Evolutionary conservation across 2,888 invertebrate genomes (phyloP).

Genomic region (Altica lythri): DNA sequence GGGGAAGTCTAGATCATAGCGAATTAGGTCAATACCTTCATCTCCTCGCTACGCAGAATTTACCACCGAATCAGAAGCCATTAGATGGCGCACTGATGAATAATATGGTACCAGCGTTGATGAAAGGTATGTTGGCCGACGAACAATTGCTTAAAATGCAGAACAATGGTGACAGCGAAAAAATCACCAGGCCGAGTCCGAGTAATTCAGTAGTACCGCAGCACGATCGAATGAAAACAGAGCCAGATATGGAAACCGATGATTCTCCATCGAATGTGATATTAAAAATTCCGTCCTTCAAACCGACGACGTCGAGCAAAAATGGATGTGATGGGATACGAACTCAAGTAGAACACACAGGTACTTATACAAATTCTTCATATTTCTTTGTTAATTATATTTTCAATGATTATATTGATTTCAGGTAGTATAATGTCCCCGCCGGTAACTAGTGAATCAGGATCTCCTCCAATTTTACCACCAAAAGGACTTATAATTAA

Average conservation of each 20-base stretch:
- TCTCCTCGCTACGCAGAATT: conserved; percentile 54
- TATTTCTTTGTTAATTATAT: not conserved
- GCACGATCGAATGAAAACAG: conserved; percentile 51
- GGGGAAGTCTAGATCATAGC: conserved; percentile 53
- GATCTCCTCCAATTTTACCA: conserved; percentile 60
- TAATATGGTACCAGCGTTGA: conserved; percentile 60
- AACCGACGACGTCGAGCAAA: conserved; percentile 62
- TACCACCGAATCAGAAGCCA: conserved; percentile 47
- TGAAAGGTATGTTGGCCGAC: conserved; percentile 63
- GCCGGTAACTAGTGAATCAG: conserved; percentile 59
- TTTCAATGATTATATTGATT: too few species aligned
- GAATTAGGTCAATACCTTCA: conserved; percentile 61
- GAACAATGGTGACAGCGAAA: conserved; percentile 52
- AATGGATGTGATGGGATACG: conserved; percentile 59
- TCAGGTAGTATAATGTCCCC: conserved; percentile 55
- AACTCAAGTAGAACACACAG: conserved; percentile 31
- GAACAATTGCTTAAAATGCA: conserved; percentile 58
- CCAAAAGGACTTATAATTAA: conserved; percentile 68
- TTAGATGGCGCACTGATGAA: conserved; percentile 53
- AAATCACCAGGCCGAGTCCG: conserved; percentile 53
- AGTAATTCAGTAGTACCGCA: conserved; percentile 55
- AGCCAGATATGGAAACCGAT: conserved; percentile 56
- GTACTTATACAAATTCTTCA: too few species aligned
- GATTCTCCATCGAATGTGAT: conserved; percentile 75
- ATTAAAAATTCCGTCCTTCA: conserved; percentile 92